phyloP scores from a whole-genome alignment of 2,113 vertebrate genomes.

The Phyllopteryx taeniolatus region DNA sequence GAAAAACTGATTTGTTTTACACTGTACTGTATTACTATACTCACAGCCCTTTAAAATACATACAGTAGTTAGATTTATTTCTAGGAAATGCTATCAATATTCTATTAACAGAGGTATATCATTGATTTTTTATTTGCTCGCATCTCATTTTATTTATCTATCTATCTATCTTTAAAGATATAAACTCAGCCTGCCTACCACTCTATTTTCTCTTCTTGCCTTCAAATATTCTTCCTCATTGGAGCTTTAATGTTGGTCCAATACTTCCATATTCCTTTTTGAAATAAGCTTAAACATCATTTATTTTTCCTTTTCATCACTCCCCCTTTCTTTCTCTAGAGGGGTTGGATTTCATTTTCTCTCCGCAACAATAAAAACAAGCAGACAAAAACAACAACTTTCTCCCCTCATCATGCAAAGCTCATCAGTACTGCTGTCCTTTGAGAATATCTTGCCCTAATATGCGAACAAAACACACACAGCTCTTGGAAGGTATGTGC shows the following conservation, averaged over 20 bases:
- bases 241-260: neutral
- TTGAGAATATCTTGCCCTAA: slow-evolving; percentile 47
- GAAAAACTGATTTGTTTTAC: too few species aligned
- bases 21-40: too few species aligned
- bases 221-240: neutral
- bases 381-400: slow-evolving; percentile 25
- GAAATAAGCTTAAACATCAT: slow-evolving; percentile 29
- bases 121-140: too few species aligned
- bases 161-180: neutral
- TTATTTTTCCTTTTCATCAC: slow-evolving; percentile 23
- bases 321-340: slow-evolving; percentile 15
- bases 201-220: slow-evolving; percentile 3
- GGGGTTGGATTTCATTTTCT: slow-evolving; percentile 4
- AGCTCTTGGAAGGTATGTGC: slow-evolving; percentile 19
- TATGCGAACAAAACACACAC: slow-evolving; percentile 35
- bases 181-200: neutral
- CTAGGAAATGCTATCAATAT: slow-evolving; percentile 10
- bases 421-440: slow-evolving; percentile 33
- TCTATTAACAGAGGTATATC: neutral
- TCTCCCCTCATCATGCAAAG: slow-evolving; percentile 35
- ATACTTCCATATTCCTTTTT: slow-evolving; percentile 33
- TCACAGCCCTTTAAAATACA: too few species aligned
- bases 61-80: too few species aligned
- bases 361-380: slow-evolving; percentile 17
- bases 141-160: neutral